Conservation (phyloP, 2,888 invertebrate genomes). For the Dastarcus helophoroides region DNA sequence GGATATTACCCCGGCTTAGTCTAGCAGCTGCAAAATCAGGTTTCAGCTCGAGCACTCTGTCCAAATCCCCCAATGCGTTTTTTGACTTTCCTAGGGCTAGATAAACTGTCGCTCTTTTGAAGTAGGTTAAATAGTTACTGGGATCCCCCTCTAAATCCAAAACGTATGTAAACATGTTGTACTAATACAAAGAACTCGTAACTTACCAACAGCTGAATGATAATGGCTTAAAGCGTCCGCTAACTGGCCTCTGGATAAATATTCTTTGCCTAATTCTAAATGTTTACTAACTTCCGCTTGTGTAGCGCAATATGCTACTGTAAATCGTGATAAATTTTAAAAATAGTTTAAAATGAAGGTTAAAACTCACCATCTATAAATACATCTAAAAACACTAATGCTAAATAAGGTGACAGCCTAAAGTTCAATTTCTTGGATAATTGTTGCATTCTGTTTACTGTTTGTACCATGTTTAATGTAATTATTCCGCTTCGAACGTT, state of each 20-base stretch:
- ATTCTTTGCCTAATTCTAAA: conserved; percentile 85
- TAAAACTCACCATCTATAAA: conserved; percentile 52
- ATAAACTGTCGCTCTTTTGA: conserved; percentile 91
- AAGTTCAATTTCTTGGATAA: conserved; percentile 41
- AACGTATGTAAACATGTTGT: conserved; percentile 4
- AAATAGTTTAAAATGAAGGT: conserved; percentile 12
- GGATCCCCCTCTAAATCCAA: conserved; percentile 78
- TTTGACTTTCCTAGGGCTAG: conserved; percentile 92
- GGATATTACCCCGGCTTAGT: conserved; percentile 65
- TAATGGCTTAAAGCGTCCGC: conserved; percentile 95
- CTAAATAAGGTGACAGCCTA: conserved; percentile 54
- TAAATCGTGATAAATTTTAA: conserved; percentile 16
- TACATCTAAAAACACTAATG: conserved; percentile 55
- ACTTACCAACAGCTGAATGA: conserved; percentile 91
- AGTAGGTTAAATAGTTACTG: conserved; percentile 89
- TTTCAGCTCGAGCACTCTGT: conserved; percentile 83
- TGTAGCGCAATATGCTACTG: conserved; percentile 59
- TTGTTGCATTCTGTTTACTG: conserved; percentile 44
- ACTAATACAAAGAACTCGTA: conserved; percentile 1
- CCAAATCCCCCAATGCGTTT: conserved; percentile 88
- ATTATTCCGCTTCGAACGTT: too few relatives aligned
- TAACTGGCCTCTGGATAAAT: conserved; percentile 84
- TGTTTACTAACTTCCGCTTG: conserved; percentile 82
- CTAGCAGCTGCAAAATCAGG: conserved; percentile 88
- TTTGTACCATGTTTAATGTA: conserved; percentile 27